Evolutionary conservation across 2,888 invertebrate genomes (phyloP).

Genomic region (Osedax frankpressi): DNA sequence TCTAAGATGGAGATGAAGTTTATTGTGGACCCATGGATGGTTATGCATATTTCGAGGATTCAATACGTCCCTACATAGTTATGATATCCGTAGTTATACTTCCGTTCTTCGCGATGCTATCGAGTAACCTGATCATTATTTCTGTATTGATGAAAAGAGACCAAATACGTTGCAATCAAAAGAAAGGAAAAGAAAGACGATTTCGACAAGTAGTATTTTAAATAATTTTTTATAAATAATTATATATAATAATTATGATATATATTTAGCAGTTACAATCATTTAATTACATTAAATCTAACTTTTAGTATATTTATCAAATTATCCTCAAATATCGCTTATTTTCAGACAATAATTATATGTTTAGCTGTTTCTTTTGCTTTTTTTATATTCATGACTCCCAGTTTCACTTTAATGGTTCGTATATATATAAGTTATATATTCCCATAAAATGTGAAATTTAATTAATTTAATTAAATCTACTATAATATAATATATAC

Average conservation of each 20-base stretch:
- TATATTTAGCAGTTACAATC: not conserved
- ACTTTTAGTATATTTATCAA: not conserved
- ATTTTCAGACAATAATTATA: not conserved
- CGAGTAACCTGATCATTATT: not conserved
- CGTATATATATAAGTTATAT: not conserved
- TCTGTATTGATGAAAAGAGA: not conserved
- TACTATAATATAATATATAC: no score
- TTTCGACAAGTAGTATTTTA: no score
- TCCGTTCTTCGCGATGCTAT: not conserved
- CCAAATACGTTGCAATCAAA: not conserved
- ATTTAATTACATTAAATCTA: not conserved
- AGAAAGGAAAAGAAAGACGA: no score
- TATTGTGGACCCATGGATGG: not conserved
- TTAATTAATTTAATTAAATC: no score
- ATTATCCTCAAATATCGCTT: not conserved
- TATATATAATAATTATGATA: not conserved
- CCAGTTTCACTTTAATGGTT: not conserved
- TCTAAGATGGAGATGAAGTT: no score
- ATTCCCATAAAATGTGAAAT: no score
- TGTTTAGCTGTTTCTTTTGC: not conserved
- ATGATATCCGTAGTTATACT: not conserved
- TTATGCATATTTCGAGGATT: not conserved
- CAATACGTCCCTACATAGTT: not conserved
- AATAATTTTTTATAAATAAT: not conserved
- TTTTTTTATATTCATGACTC: not conserved